Percentiles rank a stretch among this genome's conserved stretches.
Conservation (phyloP, 2,113 vertebrate species). For the Pandion haliaetus region DNA sequence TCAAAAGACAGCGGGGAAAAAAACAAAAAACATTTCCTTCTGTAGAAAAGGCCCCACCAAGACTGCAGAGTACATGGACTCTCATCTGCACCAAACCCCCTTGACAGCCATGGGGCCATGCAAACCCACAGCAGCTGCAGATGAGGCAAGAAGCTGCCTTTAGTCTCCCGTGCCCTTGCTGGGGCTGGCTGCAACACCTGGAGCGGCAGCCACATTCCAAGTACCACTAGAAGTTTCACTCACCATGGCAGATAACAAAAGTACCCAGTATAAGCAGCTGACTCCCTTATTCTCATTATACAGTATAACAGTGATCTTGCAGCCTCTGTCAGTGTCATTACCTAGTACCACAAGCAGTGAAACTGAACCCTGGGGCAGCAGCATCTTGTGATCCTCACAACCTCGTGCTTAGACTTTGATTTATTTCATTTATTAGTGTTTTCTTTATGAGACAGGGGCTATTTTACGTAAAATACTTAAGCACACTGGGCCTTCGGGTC, state of each 20-base stretch:
- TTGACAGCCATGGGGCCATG: fast-evolving
- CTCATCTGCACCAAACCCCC: not conserved
- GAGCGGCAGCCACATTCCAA: not conserved
- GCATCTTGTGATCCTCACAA: not conserved
- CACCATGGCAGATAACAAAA: fast-evolving
- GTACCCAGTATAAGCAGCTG: not conserved
- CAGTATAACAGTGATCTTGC: not conserved
- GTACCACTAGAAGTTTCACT: not conserved
- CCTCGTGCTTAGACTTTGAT: not conserved
- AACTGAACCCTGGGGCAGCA: not conserved
- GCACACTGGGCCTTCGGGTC: fast-evolving
- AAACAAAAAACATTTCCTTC: not conserved
- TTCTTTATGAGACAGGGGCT: not conserved
- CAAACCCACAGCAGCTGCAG: not conserved
- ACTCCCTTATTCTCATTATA: not conserved
- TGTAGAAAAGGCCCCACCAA: not conserved
- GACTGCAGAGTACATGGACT: fast-evolving
- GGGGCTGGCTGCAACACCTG: not conserved
- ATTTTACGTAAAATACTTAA: not conserved
- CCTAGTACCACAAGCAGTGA: not conserved
- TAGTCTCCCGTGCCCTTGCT: not conserved
- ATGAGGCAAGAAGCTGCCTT: not conserved
- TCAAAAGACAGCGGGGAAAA: not conserved
- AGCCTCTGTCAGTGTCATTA: not conserved
- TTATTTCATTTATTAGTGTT: not conserved